Evolutionary conservation across 1,140 invertebrate genomes (phyloP).

Genomic region (Drosophila trapezifrons): DNA sequence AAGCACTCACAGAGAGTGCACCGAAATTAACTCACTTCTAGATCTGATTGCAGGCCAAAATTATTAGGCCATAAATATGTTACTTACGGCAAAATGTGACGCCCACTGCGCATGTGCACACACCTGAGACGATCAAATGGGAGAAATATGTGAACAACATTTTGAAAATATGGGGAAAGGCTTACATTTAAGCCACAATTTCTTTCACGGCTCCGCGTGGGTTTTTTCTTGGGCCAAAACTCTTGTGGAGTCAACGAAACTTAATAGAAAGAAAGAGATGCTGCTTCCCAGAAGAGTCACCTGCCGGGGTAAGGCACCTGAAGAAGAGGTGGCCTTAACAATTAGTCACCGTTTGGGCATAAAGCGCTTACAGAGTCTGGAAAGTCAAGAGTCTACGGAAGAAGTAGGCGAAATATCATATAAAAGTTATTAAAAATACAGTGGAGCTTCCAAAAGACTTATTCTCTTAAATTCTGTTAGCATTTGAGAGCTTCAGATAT

Average conservation of each 20-base stretch:
- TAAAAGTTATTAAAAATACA: conserved; percentile 17
- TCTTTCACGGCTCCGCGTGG: conserved; percentile 50
- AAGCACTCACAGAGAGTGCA: conserved; percentile 43
- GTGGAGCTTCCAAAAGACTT: background rate
- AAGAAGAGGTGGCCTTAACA: conserved; percentile 43
- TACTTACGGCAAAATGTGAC: conserved; percentile 75
- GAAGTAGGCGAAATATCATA: conserved; percentile 25
- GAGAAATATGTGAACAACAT: background rate
- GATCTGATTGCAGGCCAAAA: conserved; percentile 65
- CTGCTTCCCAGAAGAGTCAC: conserved; percentile 23
- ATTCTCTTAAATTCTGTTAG: background rate
- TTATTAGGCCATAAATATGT: conserved; percentile 79
- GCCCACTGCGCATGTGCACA: conserved; percentile 79
- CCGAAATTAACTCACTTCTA: conserved; percentile 47
- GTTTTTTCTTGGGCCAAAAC: conserved; percentile 13
- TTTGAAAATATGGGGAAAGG: conserved; percentile 4
- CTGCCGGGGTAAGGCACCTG: conserved; percentile 6
- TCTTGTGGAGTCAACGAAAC: conserved; percentile 48
- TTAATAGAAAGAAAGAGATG: conserved; percentile 36
- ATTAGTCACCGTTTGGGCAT: conserved; percentile 71
- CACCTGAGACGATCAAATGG: conserved; percentile 48
- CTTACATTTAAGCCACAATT: conserved; percentile 28
- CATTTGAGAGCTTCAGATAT: background rate
- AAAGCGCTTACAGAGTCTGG: conserved; percentile 22
- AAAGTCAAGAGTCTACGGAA: conserved; percentile 19